Percentiles rank a stretch among this genome's conserved stretches.
Conservation (phyloP, 2,888 invertebrate genomes). For the Drosophila lacicola region DNA sequence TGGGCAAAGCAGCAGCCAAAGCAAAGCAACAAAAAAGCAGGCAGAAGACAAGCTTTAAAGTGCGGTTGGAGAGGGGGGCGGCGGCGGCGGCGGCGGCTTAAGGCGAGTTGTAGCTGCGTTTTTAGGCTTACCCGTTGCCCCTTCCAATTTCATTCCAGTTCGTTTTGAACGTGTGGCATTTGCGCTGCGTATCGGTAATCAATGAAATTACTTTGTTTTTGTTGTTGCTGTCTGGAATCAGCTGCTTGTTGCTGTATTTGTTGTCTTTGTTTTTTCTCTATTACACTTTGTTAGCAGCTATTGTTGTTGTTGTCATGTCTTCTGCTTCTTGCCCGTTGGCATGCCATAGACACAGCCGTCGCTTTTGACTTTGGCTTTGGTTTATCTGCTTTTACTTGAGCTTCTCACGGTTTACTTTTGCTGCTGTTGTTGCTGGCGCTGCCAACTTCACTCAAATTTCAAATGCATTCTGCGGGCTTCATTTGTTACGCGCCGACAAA, state of each 20-base stretch:
- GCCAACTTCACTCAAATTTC: conserved; percentile 67
- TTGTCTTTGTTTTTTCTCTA: conserved; percentile 57
- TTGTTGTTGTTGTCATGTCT: conserved; percentile 44
- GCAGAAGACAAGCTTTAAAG: conserved; percentile 43
- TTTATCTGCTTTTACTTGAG: conserved; percentile 72
- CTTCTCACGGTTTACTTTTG: conserved; percentile 84
- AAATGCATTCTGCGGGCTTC: conserved; percentile 61
- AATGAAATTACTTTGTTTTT: conserved; percentile 75
- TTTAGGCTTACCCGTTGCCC: conserved; percentile 18
- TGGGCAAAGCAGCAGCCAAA: conserved; percentile 40
- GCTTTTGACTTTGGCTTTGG: conserved; percentile 65
- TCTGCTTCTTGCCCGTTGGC: conserved; percentile 53
- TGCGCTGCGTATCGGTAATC: conserved; percentile 76
- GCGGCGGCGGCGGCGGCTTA: conserved; percentile 6
- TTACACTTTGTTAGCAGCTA: conserved; percentile 53
- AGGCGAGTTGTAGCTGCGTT: conserved; percentile 37
- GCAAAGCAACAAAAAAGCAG: conserved; percentile 31
- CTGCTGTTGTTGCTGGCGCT: conserved; percentile 30
- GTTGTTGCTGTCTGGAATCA: conserved; percentile 61
- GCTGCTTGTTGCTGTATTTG: conserved; percentile 58
- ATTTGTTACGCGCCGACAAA: conserved; percentile 41
- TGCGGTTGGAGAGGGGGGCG: neutral
- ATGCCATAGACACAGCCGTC: conserved; percentile 53
- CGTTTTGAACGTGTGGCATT: conserved; percentile 70
- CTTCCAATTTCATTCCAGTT: conserved; percentile 50